phyloP scores from a whole-genome alignment of 2,797 vertebrate genomes.

The Lacerta bilineata region DNA sequence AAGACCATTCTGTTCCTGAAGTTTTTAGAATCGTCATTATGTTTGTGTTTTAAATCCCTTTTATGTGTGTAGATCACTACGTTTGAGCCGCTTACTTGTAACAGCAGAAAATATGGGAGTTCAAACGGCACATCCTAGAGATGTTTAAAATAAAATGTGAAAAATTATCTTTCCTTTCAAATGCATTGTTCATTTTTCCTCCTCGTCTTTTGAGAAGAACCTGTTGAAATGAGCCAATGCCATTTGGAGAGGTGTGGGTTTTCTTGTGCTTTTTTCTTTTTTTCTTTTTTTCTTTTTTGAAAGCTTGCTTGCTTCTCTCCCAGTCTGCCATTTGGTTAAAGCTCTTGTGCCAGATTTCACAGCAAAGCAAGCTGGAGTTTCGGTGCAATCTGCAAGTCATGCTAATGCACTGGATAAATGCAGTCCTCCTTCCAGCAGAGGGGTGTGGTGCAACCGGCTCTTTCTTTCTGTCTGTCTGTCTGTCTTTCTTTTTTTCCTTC shows the following conservation, averaged over 20 bases:
- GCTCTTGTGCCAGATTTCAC: fast-evolving
- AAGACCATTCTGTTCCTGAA: background rate
- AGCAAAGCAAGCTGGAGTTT: background rate
- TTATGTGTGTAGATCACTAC: background rate
- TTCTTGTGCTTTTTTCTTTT: background rate
- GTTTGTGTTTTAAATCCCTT: background rate
- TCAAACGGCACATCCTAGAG: background rate
- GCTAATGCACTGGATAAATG: fast-evolving
- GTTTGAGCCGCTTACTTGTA: too few species aligned
- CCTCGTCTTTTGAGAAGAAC: background rate
- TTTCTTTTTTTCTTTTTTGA: too few species aligned
- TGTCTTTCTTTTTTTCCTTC: background rate
- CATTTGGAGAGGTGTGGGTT: background rate
- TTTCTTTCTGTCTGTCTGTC: background rate
- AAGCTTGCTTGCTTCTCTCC: background rate
- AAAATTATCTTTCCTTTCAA: background rate
- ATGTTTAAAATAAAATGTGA: too few species aligned
- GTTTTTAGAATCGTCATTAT: background rate
- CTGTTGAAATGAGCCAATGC: background rate
- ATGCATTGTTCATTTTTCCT: too few species aligned
- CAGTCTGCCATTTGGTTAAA: background rate
- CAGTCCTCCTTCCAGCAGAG: slow-evolving; percentile 73
- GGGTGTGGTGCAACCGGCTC: slow-evolving; percentile 20
- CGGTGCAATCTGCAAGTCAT: slow-evolving; percentile 3
- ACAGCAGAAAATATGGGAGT: too few species aligned